Evolutionary conservation across 37 sponge, comb jelly and placozoan species (phyloP), one percentile per base, ranked within the genome.

Genomic region (Mnemiopsis leidyi): DNA sequence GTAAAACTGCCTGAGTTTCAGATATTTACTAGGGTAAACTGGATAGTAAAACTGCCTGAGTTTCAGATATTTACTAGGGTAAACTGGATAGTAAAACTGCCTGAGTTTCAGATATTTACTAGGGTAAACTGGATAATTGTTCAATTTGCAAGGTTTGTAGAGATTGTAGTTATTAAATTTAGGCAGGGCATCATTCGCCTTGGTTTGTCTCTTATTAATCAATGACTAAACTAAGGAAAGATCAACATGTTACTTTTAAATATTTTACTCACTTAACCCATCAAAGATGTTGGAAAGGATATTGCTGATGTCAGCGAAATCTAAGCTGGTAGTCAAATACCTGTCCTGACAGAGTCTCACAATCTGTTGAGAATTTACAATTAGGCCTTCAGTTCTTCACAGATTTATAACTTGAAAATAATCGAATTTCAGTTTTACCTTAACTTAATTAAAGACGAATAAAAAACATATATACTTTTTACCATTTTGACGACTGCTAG

Each of bases 231-330:
- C 20, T 67, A 67, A 13, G 18, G 13, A 67, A 20, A 67, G 68
- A 67, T n/a, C n/a, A n/a, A n/a, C n/a, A n/a, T n/a, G n/a, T n/a
- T n/a, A n/a, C n/a, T n/a, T n/a, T n/a, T n/a, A n/a, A n/a, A n/a
- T n/a, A n/a, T n/a, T n/a, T n/a, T n/a, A 71, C 73, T 71, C 23
- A 71, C 73, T 71, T 18, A 71, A 71, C 2, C 73, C 73, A 79
- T 79, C 82, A 26, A 79, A 79, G 18, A 79, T 31, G 82, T 79
- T 79, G 2, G 82, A 79, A 26, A 79, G 82, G 7, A 79, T 79
- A 23, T 79, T 79, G 16, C 37, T 34, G 37, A 35, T 35, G 1
- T 79, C 82, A 5, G 26, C 38, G 82, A 79, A 35, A 1, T 79
- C 38, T 23, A 34, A 21, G 21, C 37, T 23, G 31, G 82, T 35